These are phyloP conservation scores for Malurus alboscapulatus DNA, from an alignment of 2,113 vertebrate genomes.

Conservation along the genomic window DNA sequence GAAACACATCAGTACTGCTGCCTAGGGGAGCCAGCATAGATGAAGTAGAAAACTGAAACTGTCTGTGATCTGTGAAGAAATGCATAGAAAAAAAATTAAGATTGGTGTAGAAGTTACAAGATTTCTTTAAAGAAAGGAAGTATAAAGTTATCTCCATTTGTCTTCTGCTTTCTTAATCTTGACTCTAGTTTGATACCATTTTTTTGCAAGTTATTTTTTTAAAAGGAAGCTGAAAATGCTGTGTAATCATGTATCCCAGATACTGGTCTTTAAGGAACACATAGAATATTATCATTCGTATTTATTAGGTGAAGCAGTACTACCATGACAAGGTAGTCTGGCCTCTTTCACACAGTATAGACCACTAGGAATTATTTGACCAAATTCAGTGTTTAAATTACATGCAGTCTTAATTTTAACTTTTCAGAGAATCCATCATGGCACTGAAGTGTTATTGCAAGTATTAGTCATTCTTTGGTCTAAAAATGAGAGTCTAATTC, in stretches of 20 bases:
- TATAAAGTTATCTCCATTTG: background rate
- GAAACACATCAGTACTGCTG: background rate
- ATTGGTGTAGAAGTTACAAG: background rate
- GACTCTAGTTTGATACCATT: background rate
- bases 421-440: background rate
- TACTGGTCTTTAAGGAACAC: background rate
- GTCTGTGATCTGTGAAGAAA: background rate
- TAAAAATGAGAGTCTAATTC: background rate
- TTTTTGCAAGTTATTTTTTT: background rate
- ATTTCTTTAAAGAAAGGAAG: background rate
- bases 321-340: background rate
- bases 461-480: background rate
- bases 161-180: background rate
- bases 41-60: background rate
- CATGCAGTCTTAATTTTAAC: background rate
- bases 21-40: background rate
- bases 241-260: fast-evolving
- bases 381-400: background rate
- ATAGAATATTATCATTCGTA: background rate
- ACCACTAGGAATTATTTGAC: background rate
- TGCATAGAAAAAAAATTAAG: background rate
- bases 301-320: background rate
- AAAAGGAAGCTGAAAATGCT: background rate
- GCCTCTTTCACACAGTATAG: background rate
- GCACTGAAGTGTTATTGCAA: background rate